A percentile compares a stretch with the other conserved stretches of the same genome.
Conservation (phyloP, 2,888 invertebrate species). For the Plemyria rubiginata region DNA sequence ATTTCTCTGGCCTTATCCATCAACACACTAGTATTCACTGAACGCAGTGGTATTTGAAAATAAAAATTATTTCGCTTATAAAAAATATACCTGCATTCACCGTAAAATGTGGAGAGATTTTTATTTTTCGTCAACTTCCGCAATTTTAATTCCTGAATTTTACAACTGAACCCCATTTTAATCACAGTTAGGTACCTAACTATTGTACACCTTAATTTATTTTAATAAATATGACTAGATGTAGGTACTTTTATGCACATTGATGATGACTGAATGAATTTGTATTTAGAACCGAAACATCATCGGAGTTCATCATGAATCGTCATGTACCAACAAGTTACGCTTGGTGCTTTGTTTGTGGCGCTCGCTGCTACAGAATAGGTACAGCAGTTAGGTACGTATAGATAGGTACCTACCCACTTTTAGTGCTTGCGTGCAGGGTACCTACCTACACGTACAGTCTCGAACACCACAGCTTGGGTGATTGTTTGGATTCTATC, state of each 20-base stretch:
- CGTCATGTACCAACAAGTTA: constrained; percentile 60
- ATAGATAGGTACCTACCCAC: constrained; percentile 12
- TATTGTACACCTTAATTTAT: neutral
- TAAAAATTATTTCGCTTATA: constrained; percentile 11
- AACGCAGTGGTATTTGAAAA: constrained; percentile 10
- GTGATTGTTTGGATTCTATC: too few relatives aligned
- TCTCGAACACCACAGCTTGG: too few relatives aligned
- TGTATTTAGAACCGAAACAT: neutral
- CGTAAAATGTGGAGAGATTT: constrained; percentile 15
- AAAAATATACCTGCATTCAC: constrained; percentile 8
- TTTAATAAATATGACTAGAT: constrained; percentile 3
- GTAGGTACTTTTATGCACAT: neutral
- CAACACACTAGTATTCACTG: constrained; percentile 16
- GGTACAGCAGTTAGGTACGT: constrained; percentile 17
- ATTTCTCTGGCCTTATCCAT: constrained; percentile 26
- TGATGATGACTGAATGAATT: constrained; percentile 4
- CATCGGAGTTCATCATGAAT: constrained; percentile 7
- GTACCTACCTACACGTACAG: too few relatives aligned
- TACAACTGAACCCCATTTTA: constrained; percentile 42
- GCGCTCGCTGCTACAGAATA: constrained; percentile 20
- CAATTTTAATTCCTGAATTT: constrained; percentile 30
- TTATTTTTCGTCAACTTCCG: constrained; percentile 18
- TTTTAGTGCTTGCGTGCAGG: too few relatives aligned
- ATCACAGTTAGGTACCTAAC: neutral
- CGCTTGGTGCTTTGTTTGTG: constrained; percentile 17